Conservation (phyloP, 2,113 vertebrate genomes). For the Onychostoma macrolepis region DNA sequence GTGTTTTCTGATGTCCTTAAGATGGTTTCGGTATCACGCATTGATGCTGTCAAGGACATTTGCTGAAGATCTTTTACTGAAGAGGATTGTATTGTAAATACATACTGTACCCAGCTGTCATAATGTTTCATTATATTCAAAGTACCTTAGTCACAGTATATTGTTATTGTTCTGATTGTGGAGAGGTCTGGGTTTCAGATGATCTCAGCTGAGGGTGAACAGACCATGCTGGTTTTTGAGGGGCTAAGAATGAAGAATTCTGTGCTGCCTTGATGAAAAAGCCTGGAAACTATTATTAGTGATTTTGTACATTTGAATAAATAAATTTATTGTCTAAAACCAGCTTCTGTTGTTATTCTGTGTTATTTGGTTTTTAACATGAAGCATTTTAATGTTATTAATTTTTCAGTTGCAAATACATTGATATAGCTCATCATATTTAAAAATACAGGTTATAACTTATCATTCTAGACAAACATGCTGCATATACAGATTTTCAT, state of each 20-base stretch:
- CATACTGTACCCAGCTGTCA: slow-evolving; percentile 77
- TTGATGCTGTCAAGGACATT: slow-evolving; percentile 51
- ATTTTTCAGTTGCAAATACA: not conserved
- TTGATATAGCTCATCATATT: no score
- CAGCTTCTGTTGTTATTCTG: not conserved
- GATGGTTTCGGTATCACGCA: not conserved
- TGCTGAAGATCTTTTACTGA: slow-evolving; percentile 63
- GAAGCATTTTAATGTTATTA: not conserved
- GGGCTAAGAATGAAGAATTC: slow-evolving; percentile 59
- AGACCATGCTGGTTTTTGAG: slow-evolving; percentile 71
- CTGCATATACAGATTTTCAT: not conserved
- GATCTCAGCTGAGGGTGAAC: slow-evolving; percentile 49
- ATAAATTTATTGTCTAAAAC: slow-evolving; percentile 75
- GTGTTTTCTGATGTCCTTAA: slow-evolving; percentile 32
- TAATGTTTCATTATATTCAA: slow-evolving; percentile 74
- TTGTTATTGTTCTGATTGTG: slow-evolving; percentile 54
- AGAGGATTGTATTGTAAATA: slow-evolving; percentile 76
- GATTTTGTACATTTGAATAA: slow-evolving; percentile 82
- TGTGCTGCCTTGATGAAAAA: slow-evolving; percentile 73
- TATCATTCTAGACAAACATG: no score
- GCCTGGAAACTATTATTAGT: slow-evolving; percentile 73
- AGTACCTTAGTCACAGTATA: slow-evolving; percentile 57
- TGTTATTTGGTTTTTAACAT: not conserved
- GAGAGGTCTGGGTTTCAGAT: slow-evolving; percentile 66
- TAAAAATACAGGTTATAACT: no score